A percentile compares a stretch with the other conserved stretches of the same genome.
phyloP scores from a whole-genome alignment of 2,888 invertebrate species.

The Parthenolecanium corni region DNA sequence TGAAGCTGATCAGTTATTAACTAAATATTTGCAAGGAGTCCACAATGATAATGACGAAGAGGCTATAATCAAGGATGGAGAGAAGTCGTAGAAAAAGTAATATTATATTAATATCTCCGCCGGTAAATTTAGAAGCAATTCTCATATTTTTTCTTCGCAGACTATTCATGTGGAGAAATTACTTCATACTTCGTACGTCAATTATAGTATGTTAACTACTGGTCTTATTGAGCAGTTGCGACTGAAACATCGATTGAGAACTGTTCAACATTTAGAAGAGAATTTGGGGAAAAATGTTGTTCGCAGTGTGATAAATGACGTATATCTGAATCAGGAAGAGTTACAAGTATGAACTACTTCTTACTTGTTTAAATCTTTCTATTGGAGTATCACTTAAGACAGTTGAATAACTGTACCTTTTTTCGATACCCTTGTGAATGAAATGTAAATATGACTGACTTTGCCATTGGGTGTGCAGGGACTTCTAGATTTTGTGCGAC shows the following conservation, averaged over 20 bases:
- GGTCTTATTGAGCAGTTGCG: conserved; percentile 80
- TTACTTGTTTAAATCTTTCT: too few relatives aligned
- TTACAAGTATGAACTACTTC: conserved; percentile 47
- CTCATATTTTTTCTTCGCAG: conserved; percentile 41
- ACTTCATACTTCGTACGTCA: conserved; percentile 74
- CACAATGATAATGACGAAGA: conserved; percentile 62
- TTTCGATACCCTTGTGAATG: too few relatives aligned
- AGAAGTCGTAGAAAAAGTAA: conserved; percentile 43
- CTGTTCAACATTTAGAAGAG: conserved; percentile 87
- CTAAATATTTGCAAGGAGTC: conserved; percentile 71
- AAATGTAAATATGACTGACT: too few relatives aligned
- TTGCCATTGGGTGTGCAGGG: too few relatives aligned
- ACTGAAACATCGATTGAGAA: conserved; percentile 78
- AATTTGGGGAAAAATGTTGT: conserved; percentile 77
- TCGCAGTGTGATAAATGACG: conserved; percentile 65
- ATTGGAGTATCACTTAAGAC: too few relatives aligned
- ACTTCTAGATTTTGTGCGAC: conserved; percentile 32
- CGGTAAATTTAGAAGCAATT: neutral
- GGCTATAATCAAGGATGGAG: conserved; percentile 41
- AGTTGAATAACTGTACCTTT: too few relatives aligned
- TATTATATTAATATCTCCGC: too few relatives aligned
- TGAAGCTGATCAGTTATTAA: conserved; percentile 85
- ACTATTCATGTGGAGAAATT: conserved; percentile 68
- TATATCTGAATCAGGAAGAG: conserved; percentile 52
- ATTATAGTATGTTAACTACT: conserved; percentile 66